Base-by-base conservation (phyloP, 2,888 invertebrate genomes). In the Drosophila diplacantha region DNA sequence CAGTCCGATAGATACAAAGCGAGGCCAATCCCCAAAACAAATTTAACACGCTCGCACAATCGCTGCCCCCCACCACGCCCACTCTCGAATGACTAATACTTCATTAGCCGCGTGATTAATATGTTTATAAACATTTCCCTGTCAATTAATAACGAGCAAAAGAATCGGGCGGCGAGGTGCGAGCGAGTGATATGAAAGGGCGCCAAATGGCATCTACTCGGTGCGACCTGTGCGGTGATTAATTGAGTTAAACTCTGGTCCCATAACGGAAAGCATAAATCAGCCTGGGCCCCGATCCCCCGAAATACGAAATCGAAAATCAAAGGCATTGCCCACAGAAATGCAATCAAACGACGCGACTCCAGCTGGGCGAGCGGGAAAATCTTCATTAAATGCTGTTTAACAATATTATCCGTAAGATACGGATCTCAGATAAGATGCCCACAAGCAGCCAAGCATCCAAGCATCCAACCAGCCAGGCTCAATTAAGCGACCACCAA, bases 371-470 rank as follows among this genome's bases (percentile, higher is more conserved):
- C 60, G 62, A 58, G 61, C 75, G 68, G 66, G 71, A 72, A 80
- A 83, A 76, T 83, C 80, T 80, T 83, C 80, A 80, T 80, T 80
- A 81, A 83, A 68, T 70, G 69, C 71, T 73, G 79, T 75, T 81
- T 67, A 83, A 79, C 80, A 72, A 80, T 83, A 82, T 83, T 70
- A 80, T 75, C 72, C 65, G 53, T 49, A 51, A 79, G 80, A 80
- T 80, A 80, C 82, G 71, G 62, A 80, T 75, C 84, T 74, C 71
- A 72, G 84, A 80, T 80, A 80, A 80, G 83, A 83, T 81, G 72
- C 61, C 59, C 57, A 57, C 55, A 57, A 62, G 59, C 58, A 57
- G 22, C 46, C 56, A 47, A 41, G 49, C 52, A 43, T 22, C 46
- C 56, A 41, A 44, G 50, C 52, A 39, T 11, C 16, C 41, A 20